Evolutionary conservation across 1,140 invertebrate species (phyloP).

Genomic region (Helicoverpa armigera): DNA sequence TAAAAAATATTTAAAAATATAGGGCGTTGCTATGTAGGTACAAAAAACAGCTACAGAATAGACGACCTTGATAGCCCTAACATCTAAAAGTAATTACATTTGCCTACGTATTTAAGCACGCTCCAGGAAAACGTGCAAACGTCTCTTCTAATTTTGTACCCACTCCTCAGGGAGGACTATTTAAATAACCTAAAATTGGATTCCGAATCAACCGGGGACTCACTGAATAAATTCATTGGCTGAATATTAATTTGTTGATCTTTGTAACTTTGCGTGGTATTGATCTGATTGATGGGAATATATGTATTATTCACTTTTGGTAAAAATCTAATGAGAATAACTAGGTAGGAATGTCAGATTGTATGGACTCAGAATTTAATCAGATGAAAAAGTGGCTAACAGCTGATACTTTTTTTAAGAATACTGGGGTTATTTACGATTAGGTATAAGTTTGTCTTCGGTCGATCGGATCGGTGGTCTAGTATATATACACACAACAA

Average conservation of each 20-base stretch:
- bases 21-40: neutral
- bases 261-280: conserved; percentile 43
- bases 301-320: no score
- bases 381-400: no score
- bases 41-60: neutral
- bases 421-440: no score
- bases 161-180: conserved; percentile 51
- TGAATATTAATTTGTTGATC: conserved; percentile 58
- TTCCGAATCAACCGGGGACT: conserved; percentile 54
- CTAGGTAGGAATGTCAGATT: no score
- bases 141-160: conserved; percentile 61
- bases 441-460: no score
- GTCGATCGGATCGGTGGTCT: no score
- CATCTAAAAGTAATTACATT: conserved; percentile 70
- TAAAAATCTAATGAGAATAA: no score
- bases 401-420: no score
- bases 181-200: conserved; percentile 69
- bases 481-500: no score
- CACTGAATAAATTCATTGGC: conserved; percentile 53
- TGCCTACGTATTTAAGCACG: conserved; percentile 65
- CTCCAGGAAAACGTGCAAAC: conserved; percentile 65
- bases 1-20: neutral
- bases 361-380: no score
- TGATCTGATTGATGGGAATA: conserved; percentile 4
- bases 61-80: conserved; percentile 47